A percentile compares a stretch with the other conserved stretches of the same genome.
phyloP scores from a whole-genome alignment of 1,140 invertebrate genomes.

The Zaprionus vittiger region DNA sequence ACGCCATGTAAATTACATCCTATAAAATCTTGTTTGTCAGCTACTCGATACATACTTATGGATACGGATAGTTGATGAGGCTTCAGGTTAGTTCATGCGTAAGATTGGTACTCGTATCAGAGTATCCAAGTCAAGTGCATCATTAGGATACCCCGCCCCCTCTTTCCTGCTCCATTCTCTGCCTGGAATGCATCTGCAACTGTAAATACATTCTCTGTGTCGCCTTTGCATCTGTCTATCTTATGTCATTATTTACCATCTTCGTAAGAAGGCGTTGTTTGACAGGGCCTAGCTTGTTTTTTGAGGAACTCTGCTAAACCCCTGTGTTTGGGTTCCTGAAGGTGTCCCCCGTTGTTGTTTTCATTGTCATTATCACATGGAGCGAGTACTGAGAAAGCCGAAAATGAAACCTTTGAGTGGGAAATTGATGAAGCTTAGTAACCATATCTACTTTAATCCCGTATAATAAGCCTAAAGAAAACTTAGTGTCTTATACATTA shows the following conservation, averaged over 20 bases:
- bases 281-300: constrained; percentile 2
- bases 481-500: not conserved
- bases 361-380: constrained; percentile 20
- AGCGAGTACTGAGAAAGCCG: not conserved
- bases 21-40: constrained; percentile 9
- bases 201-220: constrained; percentile 10
- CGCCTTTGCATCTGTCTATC: constrained; percentile 11
- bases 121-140: not conserved
- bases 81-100: constrained; percentile 13
- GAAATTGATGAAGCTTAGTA: not conserved
- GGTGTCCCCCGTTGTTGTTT: not conserved
- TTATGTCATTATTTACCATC: constrained; percentile 16
- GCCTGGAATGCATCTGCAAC: constrained; percentile 9
- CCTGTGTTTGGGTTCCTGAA: constrained; percentile 16
- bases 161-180: not conserved
- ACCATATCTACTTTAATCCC: not conserved
- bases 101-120: constrained; percentile 8
- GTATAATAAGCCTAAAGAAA: not conserved
- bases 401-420: not conserved
- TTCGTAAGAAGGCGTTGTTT: constrained; percentile 5
- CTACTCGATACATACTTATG: not conserved
- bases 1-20: constrained; percentile 6
- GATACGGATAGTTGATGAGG: not conserved
- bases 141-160: not conserved
- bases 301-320: not conserved